Evolutionary conservation across 92 coral and sea anemone genomes (phyloP).

Genomic region (Parazoanthus darwini): DNA sequence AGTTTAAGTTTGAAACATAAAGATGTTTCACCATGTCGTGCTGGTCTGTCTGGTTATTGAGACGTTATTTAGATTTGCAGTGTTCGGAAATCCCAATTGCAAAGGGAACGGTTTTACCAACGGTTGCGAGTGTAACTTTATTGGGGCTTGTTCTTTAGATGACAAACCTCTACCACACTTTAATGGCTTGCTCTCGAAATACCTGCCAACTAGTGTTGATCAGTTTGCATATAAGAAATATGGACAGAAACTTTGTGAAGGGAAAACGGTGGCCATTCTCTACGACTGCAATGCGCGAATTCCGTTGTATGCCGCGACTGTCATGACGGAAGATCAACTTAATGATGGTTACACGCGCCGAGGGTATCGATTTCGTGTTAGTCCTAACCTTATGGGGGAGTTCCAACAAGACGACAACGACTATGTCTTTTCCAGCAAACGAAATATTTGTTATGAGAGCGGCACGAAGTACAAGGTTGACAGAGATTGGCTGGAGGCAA

Average conservation of each 20-base stretch:
- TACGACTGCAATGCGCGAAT: constrained; percentile 44
- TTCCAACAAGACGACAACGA: not conserved
- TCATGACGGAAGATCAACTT: constrained; percentile 31
- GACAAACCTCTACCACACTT: not conserved
- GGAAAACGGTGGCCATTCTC: constrained; percentile 36
- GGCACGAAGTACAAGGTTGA: not conserved
- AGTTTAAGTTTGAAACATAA: too few species aligned
- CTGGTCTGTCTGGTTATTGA: too few species aligned
- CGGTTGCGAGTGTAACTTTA: not conserved
- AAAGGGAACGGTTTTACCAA: not conserved
- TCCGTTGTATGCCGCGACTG: constrained; percentile 43
- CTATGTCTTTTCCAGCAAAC: not conserved
- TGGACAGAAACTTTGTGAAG: not conserved
- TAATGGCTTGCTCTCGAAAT: not conserved
- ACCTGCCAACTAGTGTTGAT: not conserved
- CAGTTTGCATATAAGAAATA: not conserved
- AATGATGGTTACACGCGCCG: not conserved
- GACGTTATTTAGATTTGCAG: too few species aligned
- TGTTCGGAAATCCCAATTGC: not conserved
- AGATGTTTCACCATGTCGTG: too few species aligned
- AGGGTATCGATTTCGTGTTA: not conserved
- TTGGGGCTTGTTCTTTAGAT: constrained; percentile 1
- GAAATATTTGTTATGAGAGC: not conserved
- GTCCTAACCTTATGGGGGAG: not conserved
- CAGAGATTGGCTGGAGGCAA: not conserved